Percentiles rank a stretch among this genome's conserved stretches.
Conservation (phyloP, 2,888 invertebrate species). For the Entomobrya proxima region DNA sequence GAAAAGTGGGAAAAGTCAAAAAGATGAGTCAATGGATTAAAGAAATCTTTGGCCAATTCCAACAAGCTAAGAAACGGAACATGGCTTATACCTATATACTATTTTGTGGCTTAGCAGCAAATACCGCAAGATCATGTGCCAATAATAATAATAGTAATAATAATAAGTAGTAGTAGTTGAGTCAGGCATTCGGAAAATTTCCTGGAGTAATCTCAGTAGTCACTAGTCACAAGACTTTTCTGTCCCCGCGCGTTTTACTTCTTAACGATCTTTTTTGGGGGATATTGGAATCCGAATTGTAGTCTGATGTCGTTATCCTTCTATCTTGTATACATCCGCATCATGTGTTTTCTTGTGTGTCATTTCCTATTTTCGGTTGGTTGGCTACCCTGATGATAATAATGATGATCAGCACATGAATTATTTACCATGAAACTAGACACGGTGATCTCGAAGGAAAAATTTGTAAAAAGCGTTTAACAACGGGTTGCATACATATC, state of each 20-base stretch:
- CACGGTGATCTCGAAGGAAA: too few species aligned
- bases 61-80: too few species aligned
- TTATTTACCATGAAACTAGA: neutral
- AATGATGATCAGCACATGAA: slow-evolving; percentile 8
- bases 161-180: too few species aligned
- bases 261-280: slow-evolving; percentile 11
- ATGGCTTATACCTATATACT: too few species aligned
- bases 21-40: slow-evolving; percentile 51
- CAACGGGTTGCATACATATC: too few species aligned
- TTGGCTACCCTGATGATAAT: neutral
- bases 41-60: slow-evolving; percentile 26
- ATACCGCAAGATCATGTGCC: slow-evolving; percentile 12
- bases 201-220: slow-evolving; percentile 55
- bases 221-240: too few species aligned
- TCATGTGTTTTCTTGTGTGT: neutral
- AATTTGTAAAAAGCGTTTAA: too few species aligned
- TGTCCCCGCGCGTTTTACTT: neutral
- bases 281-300: neutral
- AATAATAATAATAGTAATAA: slow-evolving; percentile 23
- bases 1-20: slow-evolving; percentile 13
- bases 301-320: neutral
- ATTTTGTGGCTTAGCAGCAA: too few species aligned
- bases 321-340: neutral
- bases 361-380: neutral
- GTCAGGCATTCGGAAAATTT: slow-evolving; percentile 67